Percentiles rank a stretch among this genome's conserved stretches.
Conservation (phyloP, 2,888 invertebrate genomes). For the Microctonus hyperodae region DNA sequence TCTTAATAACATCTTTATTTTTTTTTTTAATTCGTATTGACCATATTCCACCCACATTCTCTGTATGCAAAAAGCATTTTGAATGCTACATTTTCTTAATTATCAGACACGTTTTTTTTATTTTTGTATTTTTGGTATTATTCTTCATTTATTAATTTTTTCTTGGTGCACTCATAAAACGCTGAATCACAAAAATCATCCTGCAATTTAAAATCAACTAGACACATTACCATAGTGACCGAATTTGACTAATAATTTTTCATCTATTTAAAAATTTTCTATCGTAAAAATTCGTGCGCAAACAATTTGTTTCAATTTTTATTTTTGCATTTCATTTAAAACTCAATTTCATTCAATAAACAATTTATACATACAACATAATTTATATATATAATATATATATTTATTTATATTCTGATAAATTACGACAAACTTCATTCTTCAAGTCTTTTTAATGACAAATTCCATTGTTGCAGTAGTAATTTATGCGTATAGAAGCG, state of each 20-base stretch:
- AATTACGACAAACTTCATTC: not conserved
- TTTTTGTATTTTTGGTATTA: not conserved
- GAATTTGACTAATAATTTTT: not conserved
- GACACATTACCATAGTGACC: not conserved
- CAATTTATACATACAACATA: conserved; percentile 60
- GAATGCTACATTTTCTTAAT: conserved; percentile 35
- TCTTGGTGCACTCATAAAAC: not conserved
- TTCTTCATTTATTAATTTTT: too few species aligned
- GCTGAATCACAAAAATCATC: not conserved
- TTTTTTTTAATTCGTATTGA: conserved; percentile 36
- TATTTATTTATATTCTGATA: conserved; percentile 42
- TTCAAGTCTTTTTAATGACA: conserved; percentile 52
- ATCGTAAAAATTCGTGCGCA: conserved; percentile 8
- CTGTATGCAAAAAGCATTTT: conserved; percentile 44
- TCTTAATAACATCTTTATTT: not conserved
- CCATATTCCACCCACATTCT: conserved; percentile 48
- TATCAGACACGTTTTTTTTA: conserved; percentile 32
- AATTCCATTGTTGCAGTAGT: conserved; percentile 34
- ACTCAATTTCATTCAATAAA: conserved; percentile 54
- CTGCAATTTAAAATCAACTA: not conserved
- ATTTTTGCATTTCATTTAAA: conserved; percentile 1
- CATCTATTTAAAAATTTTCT: not conserved
- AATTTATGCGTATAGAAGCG: conserved; percentile 5
- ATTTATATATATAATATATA: conserved; percentile 53
- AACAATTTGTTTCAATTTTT: not conserved